phyloP scores from a whole-genome alignment of 2,113 vertebrate species.

The Nannospalax galili region DNA sequence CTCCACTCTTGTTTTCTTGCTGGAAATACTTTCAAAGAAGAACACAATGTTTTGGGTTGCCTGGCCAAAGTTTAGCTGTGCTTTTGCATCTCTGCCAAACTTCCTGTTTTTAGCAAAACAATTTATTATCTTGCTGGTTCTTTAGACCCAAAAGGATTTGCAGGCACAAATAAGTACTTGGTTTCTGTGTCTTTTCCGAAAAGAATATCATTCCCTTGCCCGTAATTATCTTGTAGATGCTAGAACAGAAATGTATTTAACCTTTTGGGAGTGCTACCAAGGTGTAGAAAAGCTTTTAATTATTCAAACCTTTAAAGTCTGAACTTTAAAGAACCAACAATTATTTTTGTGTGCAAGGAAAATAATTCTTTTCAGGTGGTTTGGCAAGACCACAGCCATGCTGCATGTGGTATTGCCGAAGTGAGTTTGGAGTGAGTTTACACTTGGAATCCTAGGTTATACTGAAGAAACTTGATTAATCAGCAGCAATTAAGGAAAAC shows the following conservation, averaged over 20 bases:
- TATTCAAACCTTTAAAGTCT: slow-evolving; percentile 80
- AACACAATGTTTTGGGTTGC: slow-evolving; percentile 85
- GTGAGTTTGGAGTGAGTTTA: slow-evolving; percentile 63
- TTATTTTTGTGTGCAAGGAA: slow-evolving; percentile 72
- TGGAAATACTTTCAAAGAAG: slow-evolving; percentile 86
- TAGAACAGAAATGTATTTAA: slow-evolving; percentile 82
- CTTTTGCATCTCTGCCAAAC: slow-evolving; percentile 88
- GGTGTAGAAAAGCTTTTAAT: slow-evolving; percentile 84
- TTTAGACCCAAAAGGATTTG: slow-evolving; percentile 85
- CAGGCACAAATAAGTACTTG: slow-evolving; percentile 83
- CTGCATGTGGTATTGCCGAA: slow-evolving; percentile 7
- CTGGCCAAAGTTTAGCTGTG: slow-evolving; percentile 87
- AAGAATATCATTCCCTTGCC: slow-evolving; percentile 81
- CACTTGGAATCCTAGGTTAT: slow-evolving; percentile 53
- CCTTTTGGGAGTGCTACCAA: slow-evolving; percentile 79
- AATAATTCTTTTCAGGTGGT: slow-evolving; percentile 81
- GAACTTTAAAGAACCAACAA: slow-evolving; percentile 78
- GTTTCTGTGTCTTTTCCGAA: slow-evolving; percentile 81
- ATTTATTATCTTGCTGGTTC: slow-evolving; percentile 87
- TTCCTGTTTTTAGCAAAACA: slow-evolving; percentile 90
- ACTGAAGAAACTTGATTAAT: slow-evolving; percentile 73
- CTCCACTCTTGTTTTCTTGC: slow-evolving; percentile 40
- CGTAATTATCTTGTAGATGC: slow-evolving; percentile 78
- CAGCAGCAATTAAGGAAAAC: slow-evolving; percentile 70
- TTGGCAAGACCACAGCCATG: slow-evolving; percentile 73